Evolutionary conservation across 2,888 invertebrate genomes (phyloP).

Genomic region (Meandrusa payeni): DNA sequence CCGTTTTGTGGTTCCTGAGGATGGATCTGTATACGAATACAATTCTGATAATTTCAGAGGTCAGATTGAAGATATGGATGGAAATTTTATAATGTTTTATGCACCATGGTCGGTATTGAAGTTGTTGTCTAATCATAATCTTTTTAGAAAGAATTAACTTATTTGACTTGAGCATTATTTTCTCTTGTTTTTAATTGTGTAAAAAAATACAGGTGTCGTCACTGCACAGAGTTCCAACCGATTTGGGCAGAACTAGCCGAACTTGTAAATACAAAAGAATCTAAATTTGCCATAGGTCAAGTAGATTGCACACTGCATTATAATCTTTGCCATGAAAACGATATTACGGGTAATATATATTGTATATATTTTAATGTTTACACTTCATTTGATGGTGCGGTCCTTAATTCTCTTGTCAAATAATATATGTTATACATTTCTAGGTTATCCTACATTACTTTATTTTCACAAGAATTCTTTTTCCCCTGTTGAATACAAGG

Average conservation of each 20-base stretch:
- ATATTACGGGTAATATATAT: slow-evolving; percentile 82
- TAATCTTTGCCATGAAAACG: slow-evolving; percentile 85
- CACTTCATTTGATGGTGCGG: too few relatives aligned
- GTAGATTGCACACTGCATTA: slow-evolving; percentile 89
- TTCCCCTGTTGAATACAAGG: slow-evolving; percentile 87
- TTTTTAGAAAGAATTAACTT: too few relatives aligned
- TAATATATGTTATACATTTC: slow-evolving; percentile 41
- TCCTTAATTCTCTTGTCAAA: too few relatives aligned
- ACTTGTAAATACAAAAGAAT: slow-evolving; percentile 82
- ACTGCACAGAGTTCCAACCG: slow-evolving; percentile 88
- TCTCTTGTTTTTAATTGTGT: not conserved
- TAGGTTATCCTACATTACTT: slow-evolving; percentile 84
- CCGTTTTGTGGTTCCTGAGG: slow-evolving; percentile 84
- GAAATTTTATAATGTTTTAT: slow-evolving; percentile 89
- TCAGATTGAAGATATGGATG: slow-evolving; percentile 82
- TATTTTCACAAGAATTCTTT: slow-evolving; percentile 87
- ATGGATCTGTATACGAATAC: slow-evolving; percentile 80
- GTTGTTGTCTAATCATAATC: too few relatives aligned
- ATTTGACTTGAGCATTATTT: not conserved
- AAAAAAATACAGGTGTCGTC: slow-evolving; percentile 86
- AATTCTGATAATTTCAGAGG: slow-evolving; percentile 82
- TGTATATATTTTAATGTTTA: too few relatives aligned
- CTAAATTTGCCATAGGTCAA: slow-evolving; percentile 86
- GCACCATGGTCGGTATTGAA: slow-evolving; percentile 86
- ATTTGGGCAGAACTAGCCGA: slow-evolving; percentile 89